Evolutionary conservation across 2,797 vertebrate species (phyloP).

Genomic region (Gallinago stenura): DNA sequence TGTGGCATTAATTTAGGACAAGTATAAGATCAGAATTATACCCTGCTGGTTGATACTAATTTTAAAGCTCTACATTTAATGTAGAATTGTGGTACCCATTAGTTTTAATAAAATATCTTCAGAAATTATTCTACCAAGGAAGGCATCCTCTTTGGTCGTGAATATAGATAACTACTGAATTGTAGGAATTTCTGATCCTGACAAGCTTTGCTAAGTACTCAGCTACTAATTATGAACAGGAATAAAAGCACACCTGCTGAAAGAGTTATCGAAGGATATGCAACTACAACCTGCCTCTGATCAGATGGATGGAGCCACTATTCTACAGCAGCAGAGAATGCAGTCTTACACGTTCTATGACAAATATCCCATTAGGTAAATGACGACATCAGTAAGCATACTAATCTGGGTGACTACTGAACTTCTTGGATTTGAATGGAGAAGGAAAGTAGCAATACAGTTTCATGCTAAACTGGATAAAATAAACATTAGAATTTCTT

Average conservation of each 20-base stretch:
- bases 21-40: neutral
- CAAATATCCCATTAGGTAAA: neutral
- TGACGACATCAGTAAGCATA: neutral
- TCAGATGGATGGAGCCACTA: neutral
- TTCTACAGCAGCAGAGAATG: neutral
- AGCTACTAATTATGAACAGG: constrained; percentile 30
- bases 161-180: neutral
- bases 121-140: constrained; percentile 9
- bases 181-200: constrained; percentile 14
- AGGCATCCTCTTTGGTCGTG: neutral
- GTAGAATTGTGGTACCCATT: neutral
- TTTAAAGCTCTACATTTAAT: neutral
- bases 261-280: constrained; percentile 45
- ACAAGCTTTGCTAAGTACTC: constrained; percentile 3
- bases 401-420: neutral
- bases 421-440: neutral
- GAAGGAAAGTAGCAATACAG: neutral
- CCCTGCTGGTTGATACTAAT: neutral
- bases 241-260: constrained; percentile 52
- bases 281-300: neutral
- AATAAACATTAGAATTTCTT: neutral
- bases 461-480: neutral
- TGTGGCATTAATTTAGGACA: neutral
- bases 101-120: neutral
- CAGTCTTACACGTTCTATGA: neutral